These are phyloP conservation scores for Cotesia congregata DNA, from an alignment of 2,888 invertebrate species.

Conservation along the genomic window DNA sequence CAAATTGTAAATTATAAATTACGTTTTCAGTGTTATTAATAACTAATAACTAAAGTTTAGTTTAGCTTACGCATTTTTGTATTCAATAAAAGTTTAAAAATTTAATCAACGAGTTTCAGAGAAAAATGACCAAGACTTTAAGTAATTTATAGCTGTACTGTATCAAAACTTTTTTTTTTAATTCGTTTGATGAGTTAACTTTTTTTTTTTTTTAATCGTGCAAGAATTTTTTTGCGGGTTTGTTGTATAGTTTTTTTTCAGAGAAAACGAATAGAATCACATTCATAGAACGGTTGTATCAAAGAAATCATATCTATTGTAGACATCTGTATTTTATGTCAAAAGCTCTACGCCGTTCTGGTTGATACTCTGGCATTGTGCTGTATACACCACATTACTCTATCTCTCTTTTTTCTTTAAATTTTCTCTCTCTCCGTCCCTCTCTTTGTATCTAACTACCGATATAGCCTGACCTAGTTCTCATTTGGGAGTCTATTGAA, in stretches of 20 bases:
- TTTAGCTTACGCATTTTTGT: neutral
- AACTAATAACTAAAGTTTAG: neutral
- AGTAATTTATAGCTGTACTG: neutral
- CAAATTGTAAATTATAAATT: neutral
- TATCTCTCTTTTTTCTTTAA: slow-evolving; percentile 20
- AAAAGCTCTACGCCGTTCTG: slow-evolving; percentile 32
- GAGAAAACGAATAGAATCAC: neutral
- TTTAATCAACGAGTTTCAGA: neutral
- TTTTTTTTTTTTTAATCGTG: neutral
- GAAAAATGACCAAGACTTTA: neutral
- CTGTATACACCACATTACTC: slow-evolving; percentile 31
- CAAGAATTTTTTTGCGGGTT: neutral
- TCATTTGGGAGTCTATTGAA: slow-evolving; percentile 25
- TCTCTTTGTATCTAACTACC: neutral
- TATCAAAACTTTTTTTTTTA: neutral
- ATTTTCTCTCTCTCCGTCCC: neutral
- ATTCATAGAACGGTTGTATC: slow-evolving; percentile 29
- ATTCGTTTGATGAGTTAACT: neutral
- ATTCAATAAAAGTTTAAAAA: neutral
- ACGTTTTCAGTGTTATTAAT: neutral
- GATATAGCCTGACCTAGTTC: slow-evolving; percentile 11
- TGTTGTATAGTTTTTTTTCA: neutral
- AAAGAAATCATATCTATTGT: slow-evolving; percentile 47
- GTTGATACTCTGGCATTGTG: slow-evolving; percentile 45
- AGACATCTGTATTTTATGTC: slow-evolving; percentile 52